phyloP scores from a whole-genome alignment of 92 coral and sea anemone species.

The Actinernus sp. region DNA sequence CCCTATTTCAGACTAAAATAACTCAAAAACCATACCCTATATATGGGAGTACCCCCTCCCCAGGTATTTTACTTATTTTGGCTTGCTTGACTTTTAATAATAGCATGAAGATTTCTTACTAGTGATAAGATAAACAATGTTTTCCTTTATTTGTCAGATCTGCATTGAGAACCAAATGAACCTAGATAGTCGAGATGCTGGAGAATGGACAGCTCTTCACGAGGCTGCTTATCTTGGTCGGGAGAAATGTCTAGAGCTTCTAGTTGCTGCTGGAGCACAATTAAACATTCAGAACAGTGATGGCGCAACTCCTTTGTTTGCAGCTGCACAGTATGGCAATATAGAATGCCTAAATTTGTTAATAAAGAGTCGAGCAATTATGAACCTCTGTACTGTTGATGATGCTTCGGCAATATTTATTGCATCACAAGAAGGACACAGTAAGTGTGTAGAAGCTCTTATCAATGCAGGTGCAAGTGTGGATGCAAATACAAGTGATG shows the following conservation, averaged over 20 bases:
- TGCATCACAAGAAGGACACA: constrained; percentile 82
- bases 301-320: constrained; percentile 76
- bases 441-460: constrained; percentile 45
- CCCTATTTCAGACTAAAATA: too few relatives aligned
- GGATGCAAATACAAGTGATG: constrained; percentile 38
- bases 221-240: constrained; percentile 81
- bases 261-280: constrained; percentile 46
- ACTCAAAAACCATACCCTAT: too few relatives aligned
- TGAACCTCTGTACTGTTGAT: constrained; percentile 56
- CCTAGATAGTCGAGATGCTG: constrained; percentile 70
- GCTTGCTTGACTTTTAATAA: too few relatives aligned
- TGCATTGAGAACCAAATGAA: constrained; percentile 35
- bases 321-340: constrained; percentile 79
- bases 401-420: constrained; percentile 75
- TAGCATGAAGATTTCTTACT: too few relatives aligned
- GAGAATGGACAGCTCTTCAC: constrained; percentile 87
- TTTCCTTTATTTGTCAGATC: too few relatives aligned
- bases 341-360: constrained; percentile 51
- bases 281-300: constrained; percentile 72
- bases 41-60: too few relatives aligned
- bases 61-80: too few relatives aligned
- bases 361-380: constrained; percentile 45
- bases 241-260: constrained; percentile 19
- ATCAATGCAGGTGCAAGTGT: constrained; percentile 76
- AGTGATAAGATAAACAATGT: too few relatives aligned